Base-by-base conservation (phyloP, 1,140 invertebrate species). In the Cataglyphis hispanica region DNA sequence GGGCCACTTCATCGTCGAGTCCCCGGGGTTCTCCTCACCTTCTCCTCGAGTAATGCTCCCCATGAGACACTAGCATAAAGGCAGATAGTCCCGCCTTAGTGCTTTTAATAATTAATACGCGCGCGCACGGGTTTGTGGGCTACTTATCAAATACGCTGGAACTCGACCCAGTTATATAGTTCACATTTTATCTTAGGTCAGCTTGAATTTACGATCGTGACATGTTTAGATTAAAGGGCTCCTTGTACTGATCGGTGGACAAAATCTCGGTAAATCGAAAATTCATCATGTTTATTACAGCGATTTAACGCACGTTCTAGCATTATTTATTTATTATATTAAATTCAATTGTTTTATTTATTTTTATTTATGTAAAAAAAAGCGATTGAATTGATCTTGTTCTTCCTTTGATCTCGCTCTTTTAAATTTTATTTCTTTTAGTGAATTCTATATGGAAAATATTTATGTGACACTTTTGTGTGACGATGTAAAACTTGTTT, bases 41-140 rank as follows among this genome's bases (percentile, higher is more conserved):
- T 72, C 67, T 74, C 25, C 53, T 72, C 78, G 53, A 74, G 78
- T 83, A 83, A 83, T 83, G 67, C 53, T 69, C 37, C 78, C 53
- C 66, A 53, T 69, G 78, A 83, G 78, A 83, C 78, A 4, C 78
- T n/a, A 40, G 53, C n/a, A 83, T 83, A 83, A 83, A 83, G 78
- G 78, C 37, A 70, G 78, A 83, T 83, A 83, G 78, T 83, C 67
- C 78, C 78, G 67, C 78, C 67, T 83, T 83, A 83, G 78, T 83
- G 78, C 78, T 83, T 83, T 83, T 83, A 83, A 83, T 83, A 83
- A 83, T 83, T 83, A 83, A 83, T 83, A 60, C 67, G n/a, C n/a
- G n/a, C 53, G 66, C 25, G 78, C 78, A 31, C 53, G 78, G 78
- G 53, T 74, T 83, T 74, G 46, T 19, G 67, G 78, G 37, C 69